Base-by-base conservation (phyloP, 2,888 invertebrate genomes). In the Campopleginae sp. region DNA sequence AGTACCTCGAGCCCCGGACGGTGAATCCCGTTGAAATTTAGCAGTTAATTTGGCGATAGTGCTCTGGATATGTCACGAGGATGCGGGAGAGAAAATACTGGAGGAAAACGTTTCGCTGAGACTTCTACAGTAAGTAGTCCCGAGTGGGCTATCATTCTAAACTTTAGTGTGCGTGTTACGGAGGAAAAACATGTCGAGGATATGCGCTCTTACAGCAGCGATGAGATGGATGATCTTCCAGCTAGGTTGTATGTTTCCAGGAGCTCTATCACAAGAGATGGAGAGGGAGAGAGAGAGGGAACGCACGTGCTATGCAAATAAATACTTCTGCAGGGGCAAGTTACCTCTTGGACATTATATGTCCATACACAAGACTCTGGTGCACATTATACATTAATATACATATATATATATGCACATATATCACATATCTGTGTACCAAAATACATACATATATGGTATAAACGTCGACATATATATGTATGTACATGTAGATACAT, bases 281-380 rank as follows among this genome's bases (percentile, higher is more conserved):
- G 88, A 38, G 38, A 38, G 38, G 7, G 38, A 38, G 38, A 38
- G 38, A 33, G 77, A 78, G 75, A 85, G 68, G 46, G 58, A 79
- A 88, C 89, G 90, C 89, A 87, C 89, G 90, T 89, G 91, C 90
- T 90, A 87, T 88, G 90, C 90, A 89, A 90, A 91, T 90, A 91
- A 91, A 91, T 91, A 89, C 80, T 84, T 81, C 76, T 74, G 68
- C 76, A 79, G 61, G 78, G 58, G 82, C 44, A 46, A 80, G 74
- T 80, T 65, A 44, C 46, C 51, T 68, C 74, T 44, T 46, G 61
- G 80, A 80, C 66, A 70, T 71, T 71, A 61, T 42, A 70, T 33
- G 61, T 51, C 44, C 72, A 71, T 75, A 66, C 27, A 23, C 23
- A 31, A 38, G 38, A 31, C n/a, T n/a, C 38, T 54, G 33, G 33